phyloP scores from a whole-genome alignment of 1,140 invertebrate species.

The Reticulitermes speratus region DNA sequence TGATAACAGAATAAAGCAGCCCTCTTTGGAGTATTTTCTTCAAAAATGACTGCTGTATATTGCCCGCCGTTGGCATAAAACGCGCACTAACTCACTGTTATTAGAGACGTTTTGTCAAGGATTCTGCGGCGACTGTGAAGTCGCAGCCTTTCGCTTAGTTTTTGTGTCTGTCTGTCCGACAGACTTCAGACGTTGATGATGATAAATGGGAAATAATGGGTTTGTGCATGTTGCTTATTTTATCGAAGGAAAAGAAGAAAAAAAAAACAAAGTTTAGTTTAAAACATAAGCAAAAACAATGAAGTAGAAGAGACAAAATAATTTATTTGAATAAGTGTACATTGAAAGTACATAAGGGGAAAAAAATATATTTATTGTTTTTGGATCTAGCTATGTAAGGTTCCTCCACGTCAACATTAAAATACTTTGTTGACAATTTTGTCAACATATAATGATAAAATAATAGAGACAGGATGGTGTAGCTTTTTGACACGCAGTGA shows the following conservation, averaged over 20 bases:
- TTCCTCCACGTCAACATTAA: background rate
- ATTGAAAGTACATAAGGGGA: background rate
- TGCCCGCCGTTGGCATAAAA: too few relatives aligned
- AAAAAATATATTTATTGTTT: background rate
- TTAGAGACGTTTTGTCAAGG: background rate
- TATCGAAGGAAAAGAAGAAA: background rate
- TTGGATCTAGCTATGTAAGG: background rate
- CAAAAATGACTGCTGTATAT: too few relatives aligned
- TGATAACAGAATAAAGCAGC: too few relatives aligned
- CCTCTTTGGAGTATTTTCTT: too few relatives aligned
- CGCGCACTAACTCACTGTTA: too few relatives aligned
- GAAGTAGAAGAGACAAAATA: too few relatives aligned
- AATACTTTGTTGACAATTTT: background rate
- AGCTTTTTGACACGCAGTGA: too few relatives aligned
- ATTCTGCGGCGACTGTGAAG: background rate
- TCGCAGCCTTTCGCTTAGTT: background rate
- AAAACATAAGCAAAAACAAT: background rate
- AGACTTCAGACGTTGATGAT: constrained; percentile 1
- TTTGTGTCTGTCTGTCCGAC: background rate
- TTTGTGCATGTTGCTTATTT: background rate
- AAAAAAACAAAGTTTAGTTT: background rate
- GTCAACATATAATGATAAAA: background rate
- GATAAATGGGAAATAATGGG: constrained; percentile 7
- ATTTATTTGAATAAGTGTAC: background rate
- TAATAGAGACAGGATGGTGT: too few relatives aligned